A percentile compares a stretch with the other conserved stretches of the same genome.
Evolutionary conservation across 2,888 invertebrate genomes (phyloP).

Genomic region (Mellilla xanthometata): DNA sequence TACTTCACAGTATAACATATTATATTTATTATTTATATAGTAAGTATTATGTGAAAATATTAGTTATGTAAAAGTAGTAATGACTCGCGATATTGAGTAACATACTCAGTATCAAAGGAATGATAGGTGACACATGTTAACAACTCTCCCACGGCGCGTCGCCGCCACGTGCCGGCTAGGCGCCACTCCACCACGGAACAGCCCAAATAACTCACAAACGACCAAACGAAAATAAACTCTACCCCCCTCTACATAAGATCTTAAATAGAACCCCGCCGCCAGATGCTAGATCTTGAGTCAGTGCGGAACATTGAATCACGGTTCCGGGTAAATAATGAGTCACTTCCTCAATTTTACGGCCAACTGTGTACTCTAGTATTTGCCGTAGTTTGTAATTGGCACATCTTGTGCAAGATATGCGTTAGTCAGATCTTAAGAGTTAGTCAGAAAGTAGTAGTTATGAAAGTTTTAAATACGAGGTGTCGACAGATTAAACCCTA

Average conservation of each 20-base stretch:
- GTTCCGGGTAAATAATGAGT: conserved; percentile 70
- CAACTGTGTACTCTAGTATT: conserved; percentile 29
- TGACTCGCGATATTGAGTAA: neutral
- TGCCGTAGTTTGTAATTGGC: conserved; percentile 24
- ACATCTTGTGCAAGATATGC: conserved; percentile 36
- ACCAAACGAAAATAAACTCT: conserved; percentile 36
- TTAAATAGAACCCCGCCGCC: conserved; percentile 21
- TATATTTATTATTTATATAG: no score
- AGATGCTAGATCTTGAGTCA: conserved; percentile 47
- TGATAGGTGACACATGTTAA: conserved; percentile 25
- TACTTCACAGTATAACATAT: no score
- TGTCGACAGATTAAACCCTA: no score
- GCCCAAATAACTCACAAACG: conserved; percentile 5
- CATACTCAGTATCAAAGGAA: no score
- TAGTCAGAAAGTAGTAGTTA: conserved; percentile 27
- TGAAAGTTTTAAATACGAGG: no score
- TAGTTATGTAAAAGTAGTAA: neutral
- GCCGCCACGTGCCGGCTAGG: conserved; percentile 24
- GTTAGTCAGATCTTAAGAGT: conserved; percentile 25
- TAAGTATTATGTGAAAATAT: no score
- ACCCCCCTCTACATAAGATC: conserved; percentile 34
- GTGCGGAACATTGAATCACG: conserved; percentile 69
- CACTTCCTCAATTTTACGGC: conserved; percentile 55
- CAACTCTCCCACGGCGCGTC: conserved; percentile 41
- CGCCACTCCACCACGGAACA: conserved; percentile 21